Conservation (phyloP, 2,888 invertebrate genomes). For the Polydrusus cervinus region DNA sequence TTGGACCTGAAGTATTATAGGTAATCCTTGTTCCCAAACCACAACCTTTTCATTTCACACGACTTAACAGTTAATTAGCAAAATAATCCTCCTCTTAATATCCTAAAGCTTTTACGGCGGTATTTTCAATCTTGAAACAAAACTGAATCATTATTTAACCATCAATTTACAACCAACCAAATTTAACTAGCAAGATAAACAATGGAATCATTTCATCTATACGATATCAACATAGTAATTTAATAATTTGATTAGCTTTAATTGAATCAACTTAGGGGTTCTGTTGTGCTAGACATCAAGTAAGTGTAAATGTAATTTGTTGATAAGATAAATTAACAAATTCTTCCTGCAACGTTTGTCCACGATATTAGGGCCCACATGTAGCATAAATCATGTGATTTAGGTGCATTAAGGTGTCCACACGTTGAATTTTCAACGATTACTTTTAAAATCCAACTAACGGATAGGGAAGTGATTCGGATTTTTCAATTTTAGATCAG, state of each 20-base stretch:
- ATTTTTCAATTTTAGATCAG: too few species aligned
- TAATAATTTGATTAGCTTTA: constrained; percentile 31
- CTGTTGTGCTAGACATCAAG: constrained; percentile 17
- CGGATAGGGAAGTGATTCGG: too few species aligned
- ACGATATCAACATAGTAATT: constrained; percentile 32
- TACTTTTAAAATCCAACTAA: not conserved
- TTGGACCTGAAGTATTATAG: too few species aligned
- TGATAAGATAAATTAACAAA: constrained; percentile 37
- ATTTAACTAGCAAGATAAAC: constrained; percentile 33
- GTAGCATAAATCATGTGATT: not conserved
- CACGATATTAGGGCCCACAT: constrained; percentile 17
- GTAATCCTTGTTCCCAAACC: too few species aligned
- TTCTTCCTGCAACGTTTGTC: constrained; percentile 24
- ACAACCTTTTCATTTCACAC: too few species aligned
- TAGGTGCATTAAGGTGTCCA: not conserved
- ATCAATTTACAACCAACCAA: constrained; percentile 13
- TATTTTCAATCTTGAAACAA: too few species aligned
- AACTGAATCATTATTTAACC: not conserved
- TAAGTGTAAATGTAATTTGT: constrained; percentile 40
- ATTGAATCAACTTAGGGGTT: constrained; percentile 35
- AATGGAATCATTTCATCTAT: constrained; percentile 27
- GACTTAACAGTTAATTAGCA: too few species aligned
- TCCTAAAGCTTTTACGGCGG: too few species aligned
- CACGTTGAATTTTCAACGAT: not conserved
- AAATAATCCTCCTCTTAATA: too few species aligned